Evolutionary conservation across 2,888 invertebrate genomes (phyloP), one percentile per base, ranked within the genome.

Genomic region (Ditula angustiorana): DNA sequence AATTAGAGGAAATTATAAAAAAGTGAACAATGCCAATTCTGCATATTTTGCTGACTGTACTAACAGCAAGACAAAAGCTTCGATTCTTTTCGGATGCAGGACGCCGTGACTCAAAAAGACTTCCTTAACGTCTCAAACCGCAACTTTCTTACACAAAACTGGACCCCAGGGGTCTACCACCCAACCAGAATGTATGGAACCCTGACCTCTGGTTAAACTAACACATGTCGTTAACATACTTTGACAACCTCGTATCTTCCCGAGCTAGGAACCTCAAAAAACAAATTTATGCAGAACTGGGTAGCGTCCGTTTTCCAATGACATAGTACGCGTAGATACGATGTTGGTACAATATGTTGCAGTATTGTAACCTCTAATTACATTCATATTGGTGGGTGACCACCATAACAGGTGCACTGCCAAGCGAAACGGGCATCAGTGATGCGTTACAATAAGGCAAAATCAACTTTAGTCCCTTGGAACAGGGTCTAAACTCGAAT

Each of bases 381-480:
- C 88, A 81, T 84, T 90, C 83, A 81, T 90, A 90, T 90, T 87
- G 88, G 88, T 89, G 87, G 87, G 87, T 89, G 88, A 85, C 87
- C 87, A 85, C 85, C 87, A 85, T 69, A 83, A 84, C 89, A 88
- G 88, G 88, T 88, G 88, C 71, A 76, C 83, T 78, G 74, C 85
- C 80, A 80, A 81, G 79, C 87, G 82, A 83, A 83, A 88, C 90
- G 84, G 84, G 69, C 80, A 79, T 81, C 88, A 85, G 82, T 90
- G 82, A 89, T 75, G 77, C 86, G 77, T 72, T 79, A 79, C 80
- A 37, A 1, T 35, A 5, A 35, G 4, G 5, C 35, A 35, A 35
- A 35, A 35, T 2, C n/a, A 13, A 13, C 35, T 35, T n/a, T 35
- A 35, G n/a, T 13, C 4, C 2, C 4, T n/a, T 3, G n/a, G 1